Percentiles rank a stretch among this genome's conserved stretches.
Conservation (phyloP, 2,113 vertebrate species). For the Sorex araneus region DNA sequence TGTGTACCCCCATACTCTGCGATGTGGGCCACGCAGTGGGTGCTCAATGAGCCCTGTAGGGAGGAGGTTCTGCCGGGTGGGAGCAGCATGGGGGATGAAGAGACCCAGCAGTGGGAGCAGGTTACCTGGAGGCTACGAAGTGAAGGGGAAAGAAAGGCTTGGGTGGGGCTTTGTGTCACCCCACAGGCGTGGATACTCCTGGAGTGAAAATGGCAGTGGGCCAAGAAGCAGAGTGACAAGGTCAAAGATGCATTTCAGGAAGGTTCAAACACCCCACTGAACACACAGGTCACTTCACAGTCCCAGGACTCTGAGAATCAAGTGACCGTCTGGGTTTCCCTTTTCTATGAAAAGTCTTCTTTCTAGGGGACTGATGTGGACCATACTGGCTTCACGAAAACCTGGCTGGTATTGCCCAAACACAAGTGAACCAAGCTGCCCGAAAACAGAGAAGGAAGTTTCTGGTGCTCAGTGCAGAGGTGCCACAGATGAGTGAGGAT, state of each 20-base stretch:
- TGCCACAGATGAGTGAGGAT: background rate
- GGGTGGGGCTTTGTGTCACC: no score
- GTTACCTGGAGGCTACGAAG: background rate
- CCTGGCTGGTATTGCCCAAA: background rate
- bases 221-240: background rate
- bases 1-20: background rate
- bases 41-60: background rate
- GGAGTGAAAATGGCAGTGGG: background rate
- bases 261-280: background rate
- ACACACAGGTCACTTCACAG: background rate
- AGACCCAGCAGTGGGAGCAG: background rate
- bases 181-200: background rate
- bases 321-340: background rate
- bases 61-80: no score
- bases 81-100: accelerated
- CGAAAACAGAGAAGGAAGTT: background rate
- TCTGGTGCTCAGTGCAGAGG: accelerated
- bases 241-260: background rate
- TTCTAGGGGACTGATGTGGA: background rate
- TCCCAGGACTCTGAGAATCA: background rate
- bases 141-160: no score
- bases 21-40: accelerated
- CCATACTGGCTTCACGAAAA: background rate
- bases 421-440: background rate
- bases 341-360: background rate